Base-by-base conservation (phyloP, 2,113 vertebrate genomes). In the Rhinolophus sinicus region DNA sequence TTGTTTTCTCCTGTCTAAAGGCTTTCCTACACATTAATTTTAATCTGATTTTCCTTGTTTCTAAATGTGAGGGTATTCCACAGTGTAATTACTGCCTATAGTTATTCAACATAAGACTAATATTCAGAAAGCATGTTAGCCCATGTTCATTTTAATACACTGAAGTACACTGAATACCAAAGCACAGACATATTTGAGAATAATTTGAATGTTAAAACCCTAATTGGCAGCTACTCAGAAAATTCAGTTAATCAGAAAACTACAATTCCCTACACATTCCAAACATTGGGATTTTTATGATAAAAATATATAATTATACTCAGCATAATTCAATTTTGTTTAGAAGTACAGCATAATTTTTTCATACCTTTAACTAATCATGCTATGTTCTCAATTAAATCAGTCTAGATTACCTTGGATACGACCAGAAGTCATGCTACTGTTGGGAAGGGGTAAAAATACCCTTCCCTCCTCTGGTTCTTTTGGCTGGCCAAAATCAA, bases 251-350 rank as follows among this genome's bases (percentile, higher is more conserved):
- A 78, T 40, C 22, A 67, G 40, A 86, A 56, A 58, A 70, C 15
- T 30, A 26, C 1, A 35, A 50, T 26, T 89, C 9, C 33, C 26
- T 62, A 69, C 85, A 28, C 47, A 90, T 84, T 90, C 56, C 26
- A 50, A 50, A 95, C 44, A 38, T 28, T 70, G 6, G 11, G 2
- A 38, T 73, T 85, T 95, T 65, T 47, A 67, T 95, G n/a, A 19
- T 78, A 73, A 56, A 60, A 35, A 76, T 84, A 38, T 81, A 26
- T 69, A 56, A 40, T 30, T 89, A n/a, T 62, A 85, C 38, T 67
- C 40, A 86, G 30, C n/a, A 62, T 26, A 69, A 80, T 80, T 93
- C 62, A 70, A 47, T 90, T 90, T 95, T 90, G 38, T 64, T 90
- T 91, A 60, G 40, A 70, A 75, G 30, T 11, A 81, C n/a, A 90